A percentile compares a stretch with the other conserved stretches of the same genome.
phyloP scores from a whole-genome alignment of 2,113 vertebrate species.

The Psittacara wagleri region DNA sequence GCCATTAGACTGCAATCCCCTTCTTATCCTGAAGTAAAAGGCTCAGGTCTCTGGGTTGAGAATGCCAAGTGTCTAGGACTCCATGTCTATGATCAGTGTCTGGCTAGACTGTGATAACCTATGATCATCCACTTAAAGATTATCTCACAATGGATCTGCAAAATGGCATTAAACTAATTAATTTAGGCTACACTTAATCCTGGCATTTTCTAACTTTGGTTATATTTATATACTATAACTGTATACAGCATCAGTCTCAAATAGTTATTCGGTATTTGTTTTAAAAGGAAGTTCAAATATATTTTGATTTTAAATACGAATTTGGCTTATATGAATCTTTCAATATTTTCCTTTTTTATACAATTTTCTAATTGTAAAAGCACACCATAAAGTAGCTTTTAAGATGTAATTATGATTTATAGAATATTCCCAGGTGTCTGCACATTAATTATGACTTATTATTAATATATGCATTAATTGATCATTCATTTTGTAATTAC shows the following conservation, averaged over 20 bases:
- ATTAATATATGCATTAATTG: neutral
- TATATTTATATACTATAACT: neutral
- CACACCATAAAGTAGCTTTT: neutral
- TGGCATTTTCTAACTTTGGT: neutral
- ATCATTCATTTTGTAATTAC: neutral
- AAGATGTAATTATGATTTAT: neutral
- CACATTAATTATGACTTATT: conserved; percentile 1
- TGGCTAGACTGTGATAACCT: neutral
- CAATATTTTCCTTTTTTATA: neutral
- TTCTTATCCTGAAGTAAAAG: neutral
- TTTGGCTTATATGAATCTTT: neutral
- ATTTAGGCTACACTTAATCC: neutral
- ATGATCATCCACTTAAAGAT: neutral
- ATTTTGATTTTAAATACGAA: neutral
- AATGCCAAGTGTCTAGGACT: neutral
- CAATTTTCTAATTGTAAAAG: neutral
- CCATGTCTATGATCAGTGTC: accelerated
- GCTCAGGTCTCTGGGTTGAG: neutral
- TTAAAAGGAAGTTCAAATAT: neutral
- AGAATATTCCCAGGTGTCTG: neutral
- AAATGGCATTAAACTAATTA: neutral
- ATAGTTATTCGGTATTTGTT: neutral
- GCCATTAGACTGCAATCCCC: neutral
- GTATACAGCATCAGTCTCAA: neutral
- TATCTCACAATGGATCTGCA: neutral